Evolutionary conservation across 2,888 invertebrate species (phyloP), one percentile per base, ranked within the genome.

Genomic region (Schizaphis graminum): DNA sequence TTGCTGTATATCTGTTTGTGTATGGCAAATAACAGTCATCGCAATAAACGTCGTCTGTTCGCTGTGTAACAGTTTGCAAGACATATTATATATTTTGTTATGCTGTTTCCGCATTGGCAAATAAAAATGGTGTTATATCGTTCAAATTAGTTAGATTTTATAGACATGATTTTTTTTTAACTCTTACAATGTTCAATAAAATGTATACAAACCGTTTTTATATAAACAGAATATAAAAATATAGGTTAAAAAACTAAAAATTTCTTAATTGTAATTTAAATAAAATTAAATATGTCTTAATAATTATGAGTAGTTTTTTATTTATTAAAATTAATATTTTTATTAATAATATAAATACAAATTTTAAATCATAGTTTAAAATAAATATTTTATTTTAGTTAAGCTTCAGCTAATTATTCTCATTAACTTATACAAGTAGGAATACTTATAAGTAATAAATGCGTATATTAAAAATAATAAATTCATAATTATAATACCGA

Each of bases 1-100:
- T 84, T 67, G 41, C 13, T 53, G 35, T 41, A 47, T 56, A 57
- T 86, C 5, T 84, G 47, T 44, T n/a, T 21, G 28, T 85, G 8
- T 21, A 44, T n/a, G n/a, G 56, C 85, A 57, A 91, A 91, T 84
- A 91, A 84, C 85, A 91, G 91, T 84, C 44, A n/a, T 44, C n/a
- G 7, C 24, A 84, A 86, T 56, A 85, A 91, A 91, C 91, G 56
- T 56, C 41, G 44, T 91, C 56, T n/a, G 41, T 44, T 90, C n/a
- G 0, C 16, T 11, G n/a, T 24, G 56, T 85, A 91, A 91, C 91
- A 86, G 91, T 91, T 57, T 85, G 91, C 57, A n/a, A 21, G 91
- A 28, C n/a, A 24, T n/a, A 77, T 77, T 77, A 77, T 35, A 35
- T 21, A 35, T 35, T 35, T 35, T 7, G 35, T 77, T 77, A 3